Percentiles rank a stretch among this genome's conserved stretches.
These are phyloP conservation scores for Plusia festucae DNA, from an alignment of 2,888 invertebrate genomes.

Conservation along the genomic window DNA sequence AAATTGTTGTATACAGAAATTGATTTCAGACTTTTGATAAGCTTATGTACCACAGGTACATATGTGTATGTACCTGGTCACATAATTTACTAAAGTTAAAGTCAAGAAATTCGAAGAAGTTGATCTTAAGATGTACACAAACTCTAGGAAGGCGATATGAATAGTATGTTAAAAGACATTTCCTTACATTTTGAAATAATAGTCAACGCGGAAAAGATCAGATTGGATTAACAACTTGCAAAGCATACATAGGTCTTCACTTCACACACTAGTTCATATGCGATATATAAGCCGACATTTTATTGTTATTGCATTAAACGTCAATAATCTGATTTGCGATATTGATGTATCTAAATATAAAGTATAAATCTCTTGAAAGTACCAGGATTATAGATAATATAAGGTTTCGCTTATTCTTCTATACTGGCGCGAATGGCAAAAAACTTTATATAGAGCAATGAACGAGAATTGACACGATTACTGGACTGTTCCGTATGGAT, in stretches of 20 bases:
- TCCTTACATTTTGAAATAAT: background rate
- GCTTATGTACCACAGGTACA: too few relatives aligned
- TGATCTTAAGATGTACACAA: background rate
- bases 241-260: slow-evolving; percentile 33
- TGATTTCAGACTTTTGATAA: slow-evolving; percentile 37
- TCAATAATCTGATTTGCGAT: slow-evolving; percentile 39
- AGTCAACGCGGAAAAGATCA: background rate
- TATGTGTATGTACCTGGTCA: too few relatives aligned
- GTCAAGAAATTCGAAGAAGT: background rate
- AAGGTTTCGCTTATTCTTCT: slow-evolving; percentile 6
- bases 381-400: background rate
- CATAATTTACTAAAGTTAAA: background rate
- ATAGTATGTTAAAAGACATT: background rate
- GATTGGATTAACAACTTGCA: background rate
- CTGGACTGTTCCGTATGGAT: slow-evolving; percentile 24
- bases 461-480: slow-evolving; percentile 30
- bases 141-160: background rate
- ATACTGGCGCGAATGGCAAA: slow-evolving; percentile 22
- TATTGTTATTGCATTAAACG: slow-evolving; percentile 6
- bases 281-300: background rate
- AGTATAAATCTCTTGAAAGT: background rate
- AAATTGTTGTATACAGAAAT: slow-evolving; percentile 25
- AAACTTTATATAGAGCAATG: slow-evolving; percentile 48
- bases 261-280: background rate
- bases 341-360: slow-evolving; percentile 19